Evolutionary conservation across 2,113 vertebrate genomes (phyloP), one percentile per base, ranked within the genome.

Genomic region (Megaceryle torquata): DNA sequence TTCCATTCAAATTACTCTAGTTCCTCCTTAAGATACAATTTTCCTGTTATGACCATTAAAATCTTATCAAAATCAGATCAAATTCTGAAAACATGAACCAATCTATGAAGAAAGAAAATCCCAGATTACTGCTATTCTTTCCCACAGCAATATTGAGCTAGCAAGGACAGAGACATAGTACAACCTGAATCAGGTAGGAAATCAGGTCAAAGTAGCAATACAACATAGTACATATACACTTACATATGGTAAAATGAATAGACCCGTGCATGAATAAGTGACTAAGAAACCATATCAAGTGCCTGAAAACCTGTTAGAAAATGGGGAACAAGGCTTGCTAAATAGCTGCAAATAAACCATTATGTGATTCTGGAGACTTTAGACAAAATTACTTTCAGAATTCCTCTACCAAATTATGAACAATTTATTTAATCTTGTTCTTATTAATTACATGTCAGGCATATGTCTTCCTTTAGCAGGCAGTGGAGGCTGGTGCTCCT

Each of bases 191-290:
- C 28, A 59, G 3, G 41, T 83, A 31, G 21, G 37, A 83, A 67
- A 63, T 78, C n/a, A 54, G 41, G 22, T 59, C 31, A 10, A 11
- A 74, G 6, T 17, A 46, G 6, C 33, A 88, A 29, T 53, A 50
- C 61, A 84, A 20, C 24, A 15, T 15, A 56, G 41, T 37, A 80
- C 0, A 0, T 15, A 41, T 26, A 28, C 19, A 33, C 11, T 7
- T 51, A 67, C 31, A 53, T 83, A 80, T 44, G 29, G 15, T 63
- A 54, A 88, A 86, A 74, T 37, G 16, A 63, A 80, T 57, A 59
- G 76, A 80, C 5, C 4, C 89, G 9, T 65, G 6, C 13, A 15
- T 50, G 14, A 65, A 44, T 51, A 80, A 54, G 19, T 70, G 46
- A 25, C 33, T 79, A 35, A 70, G 13, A 86, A 46, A 61, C 3